Percentiles rank a stretch among this genome's conserved stretches.
phyloP scores from a whole-genome alignment of 2,797 vertebrate species.

The Hoplostethus mediterraneus region DNA sequence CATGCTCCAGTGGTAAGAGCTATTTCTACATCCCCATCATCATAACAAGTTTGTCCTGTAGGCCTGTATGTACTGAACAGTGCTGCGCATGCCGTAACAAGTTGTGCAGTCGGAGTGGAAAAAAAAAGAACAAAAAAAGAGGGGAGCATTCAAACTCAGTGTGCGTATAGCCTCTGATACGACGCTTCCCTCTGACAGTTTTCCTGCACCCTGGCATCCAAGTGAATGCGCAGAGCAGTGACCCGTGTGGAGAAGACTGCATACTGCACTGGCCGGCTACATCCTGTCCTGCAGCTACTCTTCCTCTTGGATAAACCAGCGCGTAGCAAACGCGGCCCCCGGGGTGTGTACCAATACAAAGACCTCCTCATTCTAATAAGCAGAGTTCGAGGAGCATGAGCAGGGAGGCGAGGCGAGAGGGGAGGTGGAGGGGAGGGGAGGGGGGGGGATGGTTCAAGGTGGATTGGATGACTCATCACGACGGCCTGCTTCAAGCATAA shows the following conservation, averaged over 20 bases:
- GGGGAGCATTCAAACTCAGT: slow-evolving; percentile 33
- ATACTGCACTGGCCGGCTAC: slow-evolving; percentile 58
- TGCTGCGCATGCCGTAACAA: slow-evolving; percentile 10
- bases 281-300: slow-evolving; percentile 71
- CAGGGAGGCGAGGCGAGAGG: neutral
- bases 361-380: slow-evolving; percentile 58
- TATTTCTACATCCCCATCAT: slow-evolving; percentile 20
- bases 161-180: slow-evolving; percentile 39
- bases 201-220: slow-evolving; percentile 54
- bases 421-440: neutral
- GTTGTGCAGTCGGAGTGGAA: slow-evolving; percentile 23
- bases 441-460: slow-evolving; percentile 45
- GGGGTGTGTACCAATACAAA: slow-evolving; percentile 57
- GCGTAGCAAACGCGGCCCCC: slow-evolving; percentile 64
- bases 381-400: slow-evolving; percentile 23
- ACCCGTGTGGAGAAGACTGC: slow-evolving; percentile 69
- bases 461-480: slow-evolving; percentile 37
- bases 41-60: neutral
- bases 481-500: slow-evolving; percentile 25
- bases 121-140: slow-evolving; percentile 17
- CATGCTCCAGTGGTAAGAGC: slow-evolving; percentile 16
- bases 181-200: slow-evolving; percentile 52
- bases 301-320: slow-evolving; percentile 75
- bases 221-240: slow-evolving; percentile 71
- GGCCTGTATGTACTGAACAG: neutral